phyloP scores from a whole-genome alignment of 2,797 vertebrate genomes.

The Argyrosomus regius region DNA sequence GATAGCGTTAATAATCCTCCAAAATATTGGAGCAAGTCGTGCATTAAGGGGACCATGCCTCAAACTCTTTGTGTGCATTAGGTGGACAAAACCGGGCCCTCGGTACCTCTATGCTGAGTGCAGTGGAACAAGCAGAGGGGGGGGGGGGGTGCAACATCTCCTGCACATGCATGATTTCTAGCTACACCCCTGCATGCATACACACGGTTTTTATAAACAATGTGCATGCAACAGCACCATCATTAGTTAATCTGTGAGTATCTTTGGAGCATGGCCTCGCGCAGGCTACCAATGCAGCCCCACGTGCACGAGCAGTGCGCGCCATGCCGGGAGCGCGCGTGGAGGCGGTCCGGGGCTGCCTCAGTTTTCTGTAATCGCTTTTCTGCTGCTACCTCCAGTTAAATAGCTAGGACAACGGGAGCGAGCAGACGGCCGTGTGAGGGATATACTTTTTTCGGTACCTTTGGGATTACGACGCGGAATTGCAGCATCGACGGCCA shows the following conservation, averaged over 20 bases:
- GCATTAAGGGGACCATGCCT: background rate
- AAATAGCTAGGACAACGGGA: slow-evolving; percentile 84
- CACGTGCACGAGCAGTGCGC: slow-evolving; percentile 75
- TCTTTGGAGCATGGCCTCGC: slow-evolving; percentile 14
- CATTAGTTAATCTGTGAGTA: slow-evolving; percentile 1
- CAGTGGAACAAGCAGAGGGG: background rate
- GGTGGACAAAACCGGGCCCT: background rate
- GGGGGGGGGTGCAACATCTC: background rate
- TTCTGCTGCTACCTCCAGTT: slow-evolving; percentile 81
- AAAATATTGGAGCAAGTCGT: background rate
- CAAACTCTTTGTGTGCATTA: background rate
- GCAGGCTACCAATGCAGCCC: slow-evolving; percentile 48
- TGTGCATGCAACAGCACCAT: background rate
- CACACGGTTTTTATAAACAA: no score
- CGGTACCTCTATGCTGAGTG: background rate
- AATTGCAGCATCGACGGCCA: slow-evolving; percentile 83
- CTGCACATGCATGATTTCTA: slow-evolving; percentile 16
- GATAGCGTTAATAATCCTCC: background rate
- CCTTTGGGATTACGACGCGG: slow-evolving; percentile 80
- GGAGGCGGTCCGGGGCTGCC: slow-evolving; percentile 87
- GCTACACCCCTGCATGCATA: background rate
- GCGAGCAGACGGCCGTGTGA: slow-evolving; percentile 81
- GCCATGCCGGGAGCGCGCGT: slow-evolving; percentile 79
- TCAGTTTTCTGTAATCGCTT: slow-evolving; percentile 81
- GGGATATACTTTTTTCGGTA: slow-evolving; percentile 76